Evolutionary conservation across 2,888 invertebrate genomes (phyloP).

Genomic region (Nomada flava): DNA sequence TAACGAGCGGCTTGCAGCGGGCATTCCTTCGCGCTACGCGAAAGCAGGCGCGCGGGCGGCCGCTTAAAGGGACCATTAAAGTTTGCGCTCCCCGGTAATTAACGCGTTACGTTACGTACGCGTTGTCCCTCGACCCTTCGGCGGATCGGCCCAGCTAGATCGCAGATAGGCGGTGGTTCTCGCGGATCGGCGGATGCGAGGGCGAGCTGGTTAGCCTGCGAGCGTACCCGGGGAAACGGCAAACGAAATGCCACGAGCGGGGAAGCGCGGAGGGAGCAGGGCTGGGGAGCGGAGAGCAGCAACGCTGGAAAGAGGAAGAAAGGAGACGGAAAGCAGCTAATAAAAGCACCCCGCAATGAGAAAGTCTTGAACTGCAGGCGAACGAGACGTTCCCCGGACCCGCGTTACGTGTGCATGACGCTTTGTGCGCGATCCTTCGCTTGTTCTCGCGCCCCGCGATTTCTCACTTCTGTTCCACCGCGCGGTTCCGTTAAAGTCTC

Average conservation of each 20-base stretch:
- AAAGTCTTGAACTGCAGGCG: conserved; percentile 71
- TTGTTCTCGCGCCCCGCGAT: conserved; percentile 52
- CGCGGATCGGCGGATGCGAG: conserved; percentile 19
- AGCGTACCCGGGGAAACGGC: conserved; percentile 5
- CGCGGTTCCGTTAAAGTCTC: conserved; percentile 56
- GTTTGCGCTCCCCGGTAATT: conserved; percentile 38
- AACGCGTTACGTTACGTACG: conserved; percentile 30
- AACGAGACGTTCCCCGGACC: conserved; percentile 55
- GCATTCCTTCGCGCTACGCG: conserved; percentile 26
- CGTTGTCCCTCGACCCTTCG: conserved; percentile 44
- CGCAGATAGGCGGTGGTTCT: conserved; percentile 31
- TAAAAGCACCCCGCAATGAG: conserved; percentile 71
- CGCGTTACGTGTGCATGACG: conserved; percentile 39
- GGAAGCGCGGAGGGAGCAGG: background rate
- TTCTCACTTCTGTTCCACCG: conserved; percentile 45
- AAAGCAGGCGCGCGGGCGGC: background rate
- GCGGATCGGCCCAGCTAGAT: conserved; percentile 38
- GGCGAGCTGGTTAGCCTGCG: background rate
- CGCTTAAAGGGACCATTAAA: conserved; percentile 20
- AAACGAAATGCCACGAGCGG: background rate
- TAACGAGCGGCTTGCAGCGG: conserved; percentile 1
- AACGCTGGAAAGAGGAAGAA: conserved; percentile 28
- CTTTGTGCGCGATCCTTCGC: conserved; percentile 25
- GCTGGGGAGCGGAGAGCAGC: background rate
- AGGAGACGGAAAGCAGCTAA: conserved; percentile 54